A percentile compares a stretch with the other conserved stretches of the same genome.
Evolutionary conservation across 2,888 invertebrate genomes (phyloP).

Genomic region (Sialis lutaria): DNA sequence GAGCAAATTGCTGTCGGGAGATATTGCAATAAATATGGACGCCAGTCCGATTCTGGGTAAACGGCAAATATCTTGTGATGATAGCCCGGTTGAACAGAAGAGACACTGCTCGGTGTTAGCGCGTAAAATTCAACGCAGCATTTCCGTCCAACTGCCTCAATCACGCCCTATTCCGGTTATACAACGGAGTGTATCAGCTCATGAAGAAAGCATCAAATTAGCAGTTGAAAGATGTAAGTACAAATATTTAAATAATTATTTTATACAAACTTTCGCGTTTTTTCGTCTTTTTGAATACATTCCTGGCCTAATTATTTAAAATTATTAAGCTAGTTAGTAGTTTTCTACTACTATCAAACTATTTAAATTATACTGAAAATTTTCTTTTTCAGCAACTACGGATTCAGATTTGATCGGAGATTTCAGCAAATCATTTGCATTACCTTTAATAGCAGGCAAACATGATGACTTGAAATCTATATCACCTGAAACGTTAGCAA

Average conservation of each 20-base stretch:
- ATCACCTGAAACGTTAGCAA: slow-evolving; percentile 51
- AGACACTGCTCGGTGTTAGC: neutral
- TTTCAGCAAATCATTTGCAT: slow-evolving; percentile 52
- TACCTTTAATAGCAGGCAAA: slow-evolving; percentile 55
- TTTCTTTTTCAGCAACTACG: slow-evolving; percentile 30
- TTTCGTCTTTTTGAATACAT: no score
- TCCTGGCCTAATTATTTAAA: neutral
- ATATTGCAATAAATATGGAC: neutral
- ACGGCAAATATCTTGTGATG: neutral
- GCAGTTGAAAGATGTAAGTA: neutral
- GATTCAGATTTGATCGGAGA: slow-evolving; percentile 73
- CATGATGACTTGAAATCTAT: slow-evolving; percentile 72
- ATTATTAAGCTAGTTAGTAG: neutral
- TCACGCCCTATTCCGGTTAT: neutral
- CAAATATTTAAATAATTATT: no score
- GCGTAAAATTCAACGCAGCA: neutral
- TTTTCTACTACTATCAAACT: neutral
- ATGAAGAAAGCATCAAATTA: neutral
- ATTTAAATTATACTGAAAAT: neutral
- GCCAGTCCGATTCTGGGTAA: neutral
- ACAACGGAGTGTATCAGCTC: neutral
- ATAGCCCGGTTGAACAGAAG: neutral
- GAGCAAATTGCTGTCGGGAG: neutral
- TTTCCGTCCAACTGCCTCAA: neutral
- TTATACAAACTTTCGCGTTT: no score